Evolutionary conservation across 2,113 vertebrate species (phyloP).

Genomic region (pig (Sus scrofa)): DNA sequence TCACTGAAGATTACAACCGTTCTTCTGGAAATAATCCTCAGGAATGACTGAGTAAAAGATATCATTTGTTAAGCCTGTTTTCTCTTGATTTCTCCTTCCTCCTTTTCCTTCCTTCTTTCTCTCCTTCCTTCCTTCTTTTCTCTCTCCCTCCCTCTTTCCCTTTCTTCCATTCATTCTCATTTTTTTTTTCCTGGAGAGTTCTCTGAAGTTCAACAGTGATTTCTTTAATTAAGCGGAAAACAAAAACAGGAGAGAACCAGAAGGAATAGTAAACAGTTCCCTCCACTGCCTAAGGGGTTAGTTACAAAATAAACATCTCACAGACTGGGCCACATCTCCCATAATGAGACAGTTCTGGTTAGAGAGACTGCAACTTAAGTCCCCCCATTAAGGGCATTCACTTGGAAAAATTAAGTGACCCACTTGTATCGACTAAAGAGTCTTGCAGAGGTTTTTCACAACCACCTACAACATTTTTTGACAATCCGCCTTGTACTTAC

Average conservation of each 20-base stretch:
- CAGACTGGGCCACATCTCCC: constrained; percentile 71
- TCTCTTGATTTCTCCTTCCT: not conserved
- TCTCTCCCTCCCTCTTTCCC: too few relatives aligned
- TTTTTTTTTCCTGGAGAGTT: constrained; percentile 13
- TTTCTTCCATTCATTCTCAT: not conserved
- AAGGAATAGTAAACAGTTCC: constrained; percentile 70
- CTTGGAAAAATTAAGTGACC: constrained; percentile 83
- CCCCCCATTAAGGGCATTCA: constrained; percentile 73
- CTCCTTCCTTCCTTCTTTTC: accelerated
- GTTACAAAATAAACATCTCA: constrained; percentile 82
- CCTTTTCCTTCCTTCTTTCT: too few relatives aligned
- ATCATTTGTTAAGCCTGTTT: constrained; percentile 25
- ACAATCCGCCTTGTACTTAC: constrained; percentile 57
- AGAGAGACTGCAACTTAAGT: constrained; percentile 64
- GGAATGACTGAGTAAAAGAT: constrained; percentile 64
- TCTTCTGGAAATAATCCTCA: constrained; percentile 62
- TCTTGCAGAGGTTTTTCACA: constrained; percentile 73
- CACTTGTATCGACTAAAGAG: constrained; percentile 67
- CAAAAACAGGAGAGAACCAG: constrained; percentile 63
- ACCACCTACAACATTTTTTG: constrained; percentile 79
- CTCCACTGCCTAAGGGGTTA: constrained; percentile 66
- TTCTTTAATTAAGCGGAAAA: constrained; percentile 72
- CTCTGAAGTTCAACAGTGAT: constrained; percentile 81
- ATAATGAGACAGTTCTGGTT: constrained; percentile 63
- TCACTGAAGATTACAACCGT: not conserved